A percentile compares a stretch with the other conserved stretches of the same genome.
Conservation (phyloP, 2,888 invertebrate species). For the Falcaria lacertinaria region DNA sequence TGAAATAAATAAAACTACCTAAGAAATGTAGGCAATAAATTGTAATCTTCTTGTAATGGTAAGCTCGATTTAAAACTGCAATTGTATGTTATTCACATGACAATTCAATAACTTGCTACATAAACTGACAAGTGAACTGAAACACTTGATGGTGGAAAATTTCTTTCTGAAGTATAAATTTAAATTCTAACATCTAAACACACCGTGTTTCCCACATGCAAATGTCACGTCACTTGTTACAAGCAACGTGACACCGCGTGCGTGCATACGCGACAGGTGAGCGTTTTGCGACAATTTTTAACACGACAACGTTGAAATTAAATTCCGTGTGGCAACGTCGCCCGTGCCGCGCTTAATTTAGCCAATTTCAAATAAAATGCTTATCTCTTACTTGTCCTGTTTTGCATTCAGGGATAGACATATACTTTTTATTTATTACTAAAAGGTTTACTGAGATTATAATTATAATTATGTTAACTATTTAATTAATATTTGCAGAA, state of each 20-base stretch:
- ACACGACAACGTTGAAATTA: slow-evolving; percentile 70
- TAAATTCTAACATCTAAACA: slow-evolving; percentile 6
- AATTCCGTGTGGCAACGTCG: slow-evolving; percentile 46
- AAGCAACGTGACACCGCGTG: slow-evolving; percentile 10
- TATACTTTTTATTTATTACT: no score
- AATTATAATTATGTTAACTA: no score
- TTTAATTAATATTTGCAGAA: no score
- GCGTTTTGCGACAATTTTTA: slow-evolving; percentile 61
- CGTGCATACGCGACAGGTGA: slow-evolving; percentile 56
- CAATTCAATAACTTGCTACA: no score
- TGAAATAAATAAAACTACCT: no score
- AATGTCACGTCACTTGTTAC: slow-evolving; percentile 20
- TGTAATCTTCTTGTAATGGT: no score
- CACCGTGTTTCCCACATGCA: slow-evolving; percentile 15
- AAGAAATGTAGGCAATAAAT: no score
- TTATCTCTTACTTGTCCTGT: slow-evolving; percentile 51
- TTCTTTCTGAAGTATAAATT: background rate
- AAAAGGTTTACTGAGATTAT: no score
- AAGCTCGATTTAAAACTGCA: no score
- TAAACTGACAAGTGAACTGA: background rate
- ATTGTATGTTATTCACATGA: no score
- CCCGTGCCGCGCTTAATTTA: slow-evolving; percentile 52
- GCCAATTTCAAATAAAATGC: slow-evolving; percentile 60
- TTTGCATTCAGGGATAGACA: slow-evolving; percentile 18
- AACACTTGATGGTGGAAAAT: background rate